Base-by-base conservation (phyloP, 2,113 vertebrate species). In the Zeus faber region DNA sequence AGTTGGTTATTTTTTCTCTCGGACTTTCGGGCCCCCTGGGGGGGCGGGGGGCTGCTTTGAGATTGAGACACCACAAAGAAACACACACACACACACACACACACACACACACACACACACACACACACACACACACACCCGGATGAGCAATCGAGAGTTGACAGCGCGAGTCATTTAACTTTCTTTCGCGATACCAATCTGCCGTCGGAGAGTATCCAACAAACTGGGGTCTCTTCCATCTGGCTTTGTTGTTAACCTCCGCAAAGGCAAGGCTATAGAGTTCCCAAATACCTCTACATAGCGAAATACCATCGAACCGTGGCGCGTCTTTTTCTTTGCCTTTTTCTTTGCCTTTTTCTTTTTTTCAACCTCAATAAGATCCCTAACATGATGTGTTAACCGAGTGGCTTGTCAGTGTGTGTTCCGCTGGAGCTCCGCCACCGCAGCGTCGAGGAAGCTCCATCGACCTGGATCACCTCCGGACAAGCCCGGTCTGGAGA, bases 221-320 rank as follows among this genome's bases (percentile, higher is more conserved):
- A 63, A 65, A 53, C 63, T 40, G 49, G 43, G 46, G 20, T 74
- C 44, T 65, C 61, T 51, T 71, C 58, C 71, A 72, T 81, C 81
- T 87, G 82, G 63, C 61, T 72, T 79, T 79, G 50, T 48, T 47
- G 70, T 83, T 76, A 77, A 62, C 43, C 46, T 66, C 41, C 61
- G 55, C 33, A 27, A 68, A 46, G 17, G 61, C 53, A 56, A 57
- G 14, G 76, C 63, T 74, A 49, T 23, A 63, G 53, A 67, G 62
- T 73, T 75, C 57, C 61, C 58, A 64, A 76, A 69, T 67, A 44
- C n/a, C 1, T 37, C 58, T 45, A 29, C 67, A 71, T 74, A 58
- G 57, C 39, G 1, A 39, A 54, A 49, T 48, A 39, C 27, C 44
- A 5, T 23, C 65, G 63, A 77, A 68, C 58, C 68, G 37, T 25